phyloP scores from a whole-genome alignment of 35 echinoderm and acorn worm genomes.

The Holothuria glaberrima region DNA sequence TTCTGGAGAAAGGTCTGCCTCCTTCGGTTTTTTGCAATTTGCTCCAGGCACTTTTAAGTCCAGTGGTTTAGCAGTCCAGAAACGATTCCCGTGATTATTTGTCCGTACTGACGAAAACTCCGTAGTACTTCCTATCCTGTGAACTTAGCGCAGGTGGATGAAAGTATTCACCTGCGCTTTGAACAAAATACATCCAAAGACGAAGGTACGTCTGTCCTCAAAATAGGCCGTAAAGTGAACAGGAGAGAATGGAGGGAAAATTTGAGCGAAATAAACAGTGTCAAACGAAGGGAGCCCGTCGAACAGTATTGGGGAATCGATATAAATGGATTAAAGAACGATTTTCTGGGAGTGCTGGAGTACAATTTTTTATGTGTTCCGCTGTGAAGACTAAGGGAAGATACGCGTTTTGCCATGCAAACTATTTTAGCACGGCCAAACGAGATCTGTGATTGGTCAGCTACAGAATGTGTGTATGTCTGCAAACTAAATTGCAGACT shows the following conservation, averaged over 20 bases:
- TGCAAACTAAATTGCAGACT: neutral
- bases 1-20: too few relatives aligned
- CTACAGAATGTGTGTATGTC: neutral
- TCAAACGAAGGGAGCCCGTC: slow-evolving; percentile 21
- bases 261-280: slow-evolving; percentile 36
- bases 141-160: slow-evolving; percentile 23
- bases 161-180: slow-evolving; percentile 20
- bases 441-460: slow-evolving; percentile 3
- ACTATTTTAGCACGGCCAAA: too few relatives aligned
- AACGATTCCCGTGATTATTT: neutral
- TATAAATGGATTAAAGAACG: slow-evolving; percentile 55
- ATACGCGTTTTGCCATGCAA: too few relatives aligned
- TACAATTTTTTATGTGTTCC: slow-evolving; percentile 22
- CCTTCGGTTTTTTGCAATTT: neutral
- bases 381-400: slow-evolving; percentile 6
- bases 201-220: slow-evolving; percentile 40
- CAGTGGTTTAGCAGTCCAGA: slow-evolving; percentile 24
- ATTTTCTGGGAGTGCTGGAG: slow-evolving; percentile 42
- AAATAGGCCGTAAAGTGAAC: slow-evolving; percentile 39
- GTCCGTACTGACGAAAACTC: neutral
- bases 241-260: slow-evolving; percentile 5
- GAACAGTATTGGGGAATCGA: slow-evolving; percentile 33
- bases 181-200: slow-evolving; percentile 41
- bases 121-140: slow-evolving; percentile 29
- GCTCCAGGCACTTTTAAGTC: slow-evolving; percentile 28